phyloP scores from a whole-genome alignment of 2,888 invertebrate genomes.

The Tuberolachnus salignus region DNA sequence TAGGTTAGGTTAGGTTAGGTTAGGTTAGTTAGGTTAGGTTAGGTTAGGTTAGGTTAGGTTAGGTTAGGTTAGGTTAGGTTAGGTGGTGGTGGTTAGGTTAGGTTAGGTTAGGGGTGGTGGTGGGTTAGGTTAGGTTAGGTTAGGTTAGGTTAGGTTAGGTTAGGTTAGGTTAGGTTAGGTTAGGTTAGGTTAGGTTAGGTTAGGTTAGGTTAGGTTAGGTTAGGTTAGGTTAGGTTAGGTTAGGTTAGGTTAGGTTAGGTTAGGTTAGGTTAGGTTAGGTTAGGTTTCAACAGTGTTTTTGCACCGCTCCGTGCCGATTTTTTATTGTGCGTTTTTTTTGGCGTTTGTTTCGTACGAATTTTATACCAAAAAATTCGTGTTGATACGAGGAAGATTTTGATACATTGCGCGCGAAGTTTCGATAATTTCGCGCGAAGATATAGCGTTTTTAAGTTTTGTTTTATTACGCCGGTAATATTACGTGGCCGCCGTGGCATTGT shows the following conservation, averaged over 20 bases:
- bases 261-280: background rate
- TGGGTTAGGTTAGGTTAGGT: background rate
- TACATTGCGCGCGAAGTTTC: too few relatives aligned
- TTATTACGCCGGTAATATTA: too few relatives aligned
- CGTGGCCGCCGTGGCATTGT: too few relatives aligned
- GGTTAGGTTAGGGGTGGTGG: background rate
- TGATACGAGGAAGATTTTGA: too few relatives aligned
- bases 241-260: background rate
- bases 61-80: background rate
- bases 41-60: background rate
- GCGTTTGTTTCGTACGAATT: too few relatives aligned
- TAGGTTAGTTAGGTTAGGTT: conserved; percentile 34
- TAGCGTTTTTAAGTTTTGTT: too few relatives aligned
- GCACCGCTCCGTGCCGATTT: too few relatives aligned
- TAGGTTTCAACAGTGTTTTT: too few relatives aligned
- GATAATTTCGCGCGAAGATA: too few relatives aligned
- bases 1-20: conserved; percentile 11
- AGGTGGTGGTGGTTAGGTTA: background rate
- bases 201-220: background rate
- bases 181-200: conserved; percentile 1
- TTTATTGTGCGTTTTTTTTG: too few relatives aligned
- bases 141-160: background rate
- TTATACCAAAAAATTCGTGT: too few relatives aligned
- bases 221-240: background rate
- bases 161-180: background rate